Evolutionary conservation across 1,140 invertebrate species (phyloP).

Genomic region (Ooceraea biroi): DNA sequence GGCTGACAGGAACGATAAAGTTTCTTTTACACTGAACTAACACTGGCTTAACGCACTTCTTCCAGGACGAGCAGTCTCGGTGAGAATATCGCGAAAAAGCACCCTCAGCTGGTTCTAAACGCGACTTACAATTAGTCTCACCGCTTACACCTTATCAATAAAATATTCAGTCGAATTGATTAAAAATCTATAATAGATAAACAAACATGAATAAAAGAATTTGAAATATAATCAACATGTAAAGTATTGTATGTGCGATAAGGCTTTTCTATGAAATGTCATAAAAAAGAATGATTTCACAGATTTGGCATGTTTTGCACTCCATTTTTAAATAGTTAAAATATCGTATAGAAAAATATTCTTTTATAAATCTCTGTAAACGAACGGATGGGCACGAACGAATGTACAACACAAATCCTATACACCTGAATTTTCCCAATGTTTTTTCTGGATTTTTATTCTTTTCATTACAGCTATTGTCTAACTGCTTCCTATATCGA

Average conservation of each 20-base stretch:
- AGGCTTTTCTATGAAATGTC: no score
- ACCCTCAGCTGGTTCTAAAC: constrained; percentile 53
- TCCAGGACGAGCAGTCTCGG: constrained; percentile 33
- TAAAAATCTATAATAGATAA: background rate
- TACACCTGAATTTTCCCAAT: no score
- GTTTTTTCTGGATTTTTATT: no score
- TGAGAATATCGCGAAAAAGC: constrained; percentile 59
- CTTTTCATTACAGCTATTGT: no score
- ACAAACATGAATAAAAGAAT: background rate
- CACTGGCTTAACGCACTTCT: constrained; percentile 67
- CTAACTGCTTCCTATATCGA: background rate
- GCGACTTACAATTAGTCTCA: constrained; percentile 38
- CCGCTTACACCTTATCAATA: constrained; percentile 34
- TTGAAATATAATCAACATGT: no score
- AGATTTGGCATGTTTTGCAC: no score
- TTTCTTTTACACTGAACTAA: constrained; percentile 64
- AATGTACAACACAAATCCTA: no score
- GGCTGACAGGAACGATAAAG: constrained; percentile 73
- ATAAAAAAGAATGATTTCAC: no score
- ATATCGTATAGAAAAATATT: background rate
- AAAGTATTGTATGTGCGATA: no score
- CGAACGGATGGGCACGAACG: background rate
- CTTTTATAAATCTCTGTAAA: background rate
- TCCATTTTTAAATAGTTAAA: no score
- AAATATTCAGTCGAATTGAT: constrained; percentile 20